Conservation (phyloP, 2,113 vertebrate species). For the Chiloscyllium plagiosum region DNA sequence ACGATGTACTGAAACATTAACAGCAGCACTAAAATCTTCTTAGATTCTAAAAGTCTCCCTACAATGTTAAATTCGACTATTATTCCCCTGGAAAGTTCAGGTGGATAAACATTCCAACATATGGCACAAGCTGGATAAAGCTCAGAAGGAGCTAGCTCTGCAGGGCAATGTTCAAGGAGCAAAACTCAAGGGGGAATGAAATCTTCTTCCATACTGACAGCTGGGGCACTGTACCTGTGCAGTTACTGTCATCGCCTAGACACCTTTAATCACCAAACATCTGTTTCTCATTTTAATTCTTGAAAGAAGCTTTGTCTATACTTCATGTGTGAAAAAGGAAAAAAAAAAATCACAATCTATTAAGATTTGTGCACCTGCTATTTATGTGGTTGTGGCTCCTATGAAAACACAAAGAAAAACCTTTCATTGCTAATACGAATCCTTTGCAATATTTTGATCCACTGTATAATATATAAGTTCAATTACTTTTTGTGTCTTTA, state of each 20-base stretch:
- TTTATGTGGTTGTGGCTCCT: not conserved
- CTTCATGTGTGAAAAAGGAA: not conserved
- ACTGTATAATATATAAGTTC: not conserved
- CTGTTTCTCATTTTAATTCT: conserved; percentile 3
- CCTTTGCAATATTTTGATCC: not conserved
- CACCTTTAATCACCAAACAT: conserved; percentile 10
- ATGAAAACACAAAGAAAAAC: not conserved
- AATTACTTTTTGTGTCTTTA: not conserved
- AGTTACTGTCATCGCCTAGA: not conserved
- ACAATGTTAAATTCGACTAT: not conserved
- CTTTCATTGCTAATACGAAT: not conserved
- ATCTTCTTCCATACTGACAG: not conserved
- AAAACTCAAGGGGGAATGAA: not conserved
- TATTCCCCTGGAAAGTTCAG: not conserved
- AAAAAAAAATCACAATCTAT: not conserved
- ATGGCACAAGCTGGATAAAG: not conserved
- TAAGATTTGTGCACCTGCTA: not conserved
- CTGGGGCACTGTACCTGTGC: not conserved
- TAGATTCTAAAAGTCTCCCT: not conserved
- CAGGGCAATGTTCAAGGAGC: not conserved
- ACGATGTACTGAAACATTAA: not conserved
- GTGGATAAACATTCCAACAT: not conserved
- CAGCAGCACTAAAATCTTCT: not conserved
- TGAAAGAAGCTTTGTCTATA: not conserved
- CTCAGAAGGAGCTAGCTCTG: not conserved